phyloP scores from a whole-genome alignment of 2,888 invertebrate genomes.

The Phortica okadai region DNA sequence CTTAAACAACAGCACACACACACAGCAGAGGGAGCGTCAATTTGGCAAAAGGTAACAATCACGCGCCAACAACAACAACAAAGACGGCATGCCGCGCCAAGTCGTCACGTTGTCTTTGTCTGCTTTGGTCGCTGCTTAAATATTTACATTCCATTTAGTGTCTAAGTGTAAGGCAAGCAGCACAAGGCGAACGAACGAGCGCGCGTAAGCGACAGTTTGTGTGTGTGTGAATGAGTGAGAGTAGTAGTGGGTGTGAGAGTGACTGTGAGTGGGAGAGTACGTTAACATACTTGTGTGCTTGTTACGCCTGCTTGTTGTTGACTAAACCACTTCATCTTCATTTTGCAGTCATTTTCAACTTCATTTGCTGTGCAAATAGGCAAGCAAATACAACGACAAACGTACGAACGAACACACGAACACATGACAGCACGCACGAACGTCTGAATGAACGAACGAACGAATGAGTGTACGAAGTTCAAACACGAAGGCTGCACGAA shows the following conservation, averaged over 20 bases:
- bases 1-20: constrained; percentile 12
- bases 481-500: not conserved
- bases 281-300: not conserved
- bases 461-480: not conserved
- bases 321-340: constrained; percentile 34
- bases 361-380: constrained; percentile 69
- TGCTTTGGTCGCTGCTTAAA: constrained; percentile 53
- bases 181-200: too few species aligned
- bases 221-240: not conserved
- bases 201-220: not conserved
- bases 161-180: not conserved
- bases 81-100: not conserved
- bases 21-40: not conserved
- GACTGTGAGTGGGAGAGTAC: too few species aligned
- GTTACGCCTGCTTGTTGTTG: constrained; percentile 16
- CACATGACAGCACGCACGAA: not conserved
- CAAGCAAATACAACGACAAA: constrained; percentile 44
- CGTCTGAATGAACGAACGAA: not conserved
- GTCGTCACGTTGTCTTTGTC: not conserved
- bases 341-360: constrained; percentile 60
- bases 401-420: not conserved
- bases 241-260: too few species aligned
- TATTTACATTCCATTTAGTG: constrained; percentile 66
- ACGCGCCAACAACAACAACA: not conserved
- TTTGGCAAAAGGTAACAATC: constrained; percentile 40